A percentile compares a stretch with the other conserved stretches of the same genome.
These are phyloP conservation scores for Platorchestia sp. DNA, from an alignment of 1,140 invertebrate species.

Conservation along the genomic window DNA sequence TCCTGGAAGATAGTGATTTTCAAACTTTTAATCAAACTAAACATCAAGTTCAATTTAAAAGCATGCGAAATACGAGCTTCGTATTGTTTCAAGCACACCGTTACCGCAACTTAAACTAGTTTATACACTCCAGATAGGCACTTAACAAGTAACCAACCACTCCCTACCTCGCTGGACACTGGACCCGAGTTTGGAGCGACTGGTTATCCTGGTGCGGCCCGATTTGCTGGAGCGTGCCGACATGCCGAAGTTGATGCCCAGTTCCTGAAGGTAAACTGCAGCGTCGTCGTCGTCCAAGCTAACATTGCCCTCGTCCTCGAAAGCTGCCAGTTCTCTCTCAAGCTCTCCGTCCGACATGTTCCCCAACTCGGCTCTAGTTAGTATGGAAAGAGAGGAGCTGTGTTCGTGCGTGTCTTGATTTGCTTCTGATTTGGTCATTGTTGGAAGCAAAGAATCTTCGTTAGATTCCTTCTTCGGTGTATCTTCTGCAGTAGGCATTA, in stretches of 20 bases:
- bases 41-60: no score
- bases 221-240: neutral
- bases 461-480: neutral
- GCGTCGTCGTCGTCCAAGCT: conserved; percentile 54
- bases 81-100: no score
- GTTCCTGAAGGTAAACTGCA: conserved; percentile 55
- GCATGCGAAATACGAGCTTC: no score
- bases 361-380: neutral
- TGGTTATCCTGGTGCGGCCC: neutral
- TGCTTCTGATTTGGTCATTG: neutral
- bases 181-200: neutral
- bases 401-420: neutral
- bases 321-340: conserved; percentile 8
- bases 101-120: no score
- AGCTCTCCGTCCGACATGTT: conserved; percentile 37
- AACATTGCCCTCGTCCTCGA: conserved; percentile 36
- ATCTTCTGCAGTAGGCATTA: neutral
- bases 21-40: no score
- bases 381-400: neutral
- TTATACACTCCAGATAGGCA: no score
- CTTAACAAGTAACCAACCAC: neutral
- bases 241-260: conserved; percentile 55
- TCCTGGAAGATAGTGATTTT: no score
- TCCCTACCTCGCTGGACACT: neutral
- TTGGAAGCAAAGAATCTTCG: neutral